Conservation (phyloP, 1,140 invertebrate species). For the Grapholita molesta region DNA sequence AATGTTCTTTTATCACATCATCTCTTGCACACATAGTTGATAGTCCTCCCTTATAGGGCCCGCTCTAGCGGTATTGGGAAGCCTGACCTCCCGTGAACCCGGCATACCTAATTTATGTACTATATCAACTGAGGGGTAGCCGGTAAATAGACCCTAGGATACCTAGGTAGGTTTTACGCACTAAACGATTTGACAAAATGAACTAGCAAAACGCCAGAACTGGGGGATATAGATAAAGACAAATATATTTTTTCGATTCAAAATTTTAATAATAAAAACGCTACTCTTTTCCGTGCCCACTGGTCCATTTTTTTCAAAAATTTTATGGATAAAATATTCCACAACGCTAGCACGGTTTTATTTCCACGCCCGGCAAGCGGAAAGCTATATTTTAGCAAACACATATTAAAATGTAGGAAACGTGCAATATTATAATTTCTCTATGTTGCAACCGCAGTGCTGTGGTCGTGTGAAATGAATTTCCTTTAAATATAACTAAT, state of each 20-base stretch:
- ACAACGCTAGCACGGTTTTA: not conserved
- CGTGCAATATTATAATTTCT: constrained; percentile 26
- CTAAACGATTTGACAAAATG: not conserved
- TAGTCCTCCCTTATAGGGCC: not conserved
- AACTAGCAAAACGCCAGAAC: no score
- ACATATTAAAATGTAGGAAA: constrained; percentile 46
- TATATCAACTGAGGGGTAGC: not conserved
- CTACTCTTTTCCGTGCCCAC: not conserved
- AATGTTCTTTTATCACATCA: not conserved
- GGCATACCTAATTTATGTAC: not conserved
- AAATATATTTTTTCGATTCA: no score
- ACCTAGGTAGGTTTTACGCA: not conserved
- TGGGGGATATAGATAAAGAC: no score
- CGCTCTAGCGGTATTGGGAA: not conserved
- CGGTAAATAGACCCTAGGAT: not conserved
- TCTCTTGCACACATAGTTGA: not conserved
- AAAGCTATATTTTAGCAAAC: constrained; percentile 38
- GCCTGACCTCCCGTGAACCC: not conserved
- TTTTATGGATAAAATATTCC: constrained; percentile 5
- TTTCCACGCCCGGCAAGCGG: not conserved
- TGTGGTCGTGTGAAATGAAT: constrained; percentile 45
- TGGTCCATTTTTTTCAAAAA: constrained; percentile 18
- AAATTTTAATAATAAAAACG: no score
- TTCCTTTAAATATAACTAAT: constrained; percentile 57
- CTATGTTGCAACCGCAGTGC: constrained; percentile 36